Conservation (phyloP, 2,113 vertebrate genomes). For the Embiotoca jacksoni region DNA sequence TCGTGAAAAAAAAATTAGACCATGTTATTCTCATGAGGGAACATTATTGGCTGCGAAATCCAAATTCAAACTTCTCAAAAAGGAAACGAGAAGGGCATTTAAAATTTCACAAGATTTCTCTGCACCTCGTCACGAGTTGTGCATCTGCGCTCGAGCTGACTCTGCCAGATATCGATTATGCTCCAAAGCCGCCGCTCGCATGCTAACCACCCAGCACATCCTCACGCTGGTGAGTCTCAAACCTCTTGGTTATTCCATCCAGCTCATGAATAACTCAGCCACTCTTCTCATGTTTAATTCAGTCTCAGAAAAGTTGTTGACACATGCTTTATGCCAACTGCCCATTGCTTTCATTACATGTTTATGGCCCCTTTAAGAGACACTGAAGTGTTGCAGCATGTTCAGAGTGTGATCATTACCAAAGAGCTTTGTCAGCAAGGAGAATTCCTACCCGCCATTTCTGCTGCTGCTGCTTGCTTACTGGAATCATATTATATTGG, state of each 20-base stretch:
- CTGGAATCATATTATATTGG: conserved; percentile 23
- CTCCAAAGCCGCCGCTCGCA: conserved; percentile 36
- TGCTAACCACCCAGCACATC: conserved; percentile 57
- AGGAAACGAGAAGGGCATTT: neutral
- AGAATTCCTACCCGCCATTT: conserved; percentile 33
- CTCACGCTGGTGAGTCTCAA: conserved; percentile 15
- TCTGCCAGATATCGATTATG: conserved; percentile 50
- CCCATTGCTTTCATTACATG: conserved; percentile 58
- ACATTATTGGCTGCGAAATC: no score
- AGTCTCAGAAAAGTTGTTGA: conserved; percentile 64
- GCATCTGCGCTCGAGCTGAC: conserved; percentile 31
- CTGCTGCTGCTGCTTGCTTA: conserved; percentile 12
- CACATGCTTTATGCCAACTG: conserved; percentile 51
- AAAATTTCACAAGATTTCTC: neutral
- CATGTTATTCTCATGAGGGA: no score
- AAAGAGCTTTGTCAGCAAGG: conserved; percentile 55
- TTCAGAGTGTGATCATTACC: conserved; percentile 51
- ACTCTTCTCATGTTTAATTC: conserved; percentile 74
- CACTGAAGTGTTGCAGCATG: conserved; percentile 44
- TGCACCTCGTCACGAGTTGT: neutral
- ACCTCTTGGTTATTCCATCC: conserved; percentile 21
- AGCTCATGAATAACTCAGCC: conserved; percentile 74
- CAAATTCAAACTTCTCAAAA: no score
- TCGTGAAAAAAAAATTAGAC: no score
- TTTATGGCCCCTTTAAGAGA: conserved; percentile 64